Evolutionary conservation across 2,797 vertebrate genomes (phyloP).

Genomic region (Myotis vivesi): DNA sequence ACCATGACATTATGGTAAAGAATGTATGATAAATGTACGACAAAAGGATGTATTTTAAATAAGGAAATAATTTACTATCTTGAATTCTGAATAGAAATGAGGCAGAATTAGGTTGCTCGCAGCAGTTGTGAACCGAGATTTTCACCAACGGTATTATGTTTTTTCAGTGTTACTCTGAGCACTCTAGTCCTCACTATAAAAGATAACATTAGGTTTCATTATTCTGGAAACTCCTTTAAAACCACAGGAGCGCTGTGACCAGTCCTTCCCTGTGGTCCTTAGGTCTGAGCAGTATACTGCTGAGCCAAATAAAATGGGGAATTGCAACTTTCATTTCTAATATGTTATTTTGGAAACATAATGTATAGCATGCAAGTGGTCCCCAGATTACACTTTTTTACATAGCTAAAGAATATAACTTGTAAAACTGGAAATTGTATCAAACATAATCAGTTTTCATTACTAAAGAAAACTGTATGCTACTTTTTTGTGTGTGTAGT

Average conservation of each 20-base stretch:
- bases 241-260: fast-evolving
- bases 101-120: neutral
- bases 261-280: neutral
- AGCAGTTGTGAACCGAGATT: neutral
- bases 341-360: conserved; percentile 5
- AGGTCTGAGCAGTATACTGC: neutral
- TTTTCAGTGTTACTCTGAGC: neutral
- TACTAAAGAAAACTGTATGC: neutral
- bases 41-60: neutral
- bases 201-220: neutral
- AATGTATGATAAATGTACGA: neutral
- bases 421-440: neutral
- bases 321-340: conserved; percentile 1
- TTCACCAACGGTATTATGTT: neutral
- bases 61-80: conserved; percentile 36
- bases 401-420: neutral
- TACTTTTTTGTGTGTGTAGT: neutral
- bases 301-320: neutral
- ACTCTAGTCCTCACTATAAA: neutral
- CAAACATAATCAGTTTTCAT: neutral
- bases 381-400: neutral
- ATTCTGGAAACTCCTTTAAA: neutral
- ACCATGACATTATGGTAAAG: neutral
- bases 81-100: conserved; percentile 2
- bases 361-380: neutral